Conservation (phyloP, 1,140 invertebrate genomes). For the Mamestra configurata region DNA sequence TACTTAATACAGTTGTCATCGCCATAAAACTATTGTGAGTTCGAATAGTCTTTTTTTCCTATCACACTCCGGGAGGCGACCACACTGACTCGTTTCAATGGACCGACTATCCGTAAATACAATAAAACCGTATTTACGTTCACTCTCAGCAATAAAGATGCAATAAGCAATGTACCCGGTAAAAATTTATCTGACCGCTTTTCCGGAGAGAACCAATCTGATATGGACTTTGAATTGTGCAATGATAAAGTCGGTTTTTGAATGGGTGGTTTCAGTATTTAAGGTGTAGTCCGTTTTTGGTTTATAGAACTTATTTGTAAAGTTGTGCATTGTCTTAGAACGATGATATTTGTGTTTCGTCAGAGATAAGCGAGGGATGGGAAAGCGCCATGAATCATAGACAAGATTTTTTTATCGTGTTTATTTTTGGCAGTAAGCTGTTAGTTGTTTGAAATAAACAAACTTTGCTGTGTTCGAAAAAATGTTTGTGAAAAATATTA, state of each 20-base stretch:
- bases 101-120: slow-evolving; percentile 79
- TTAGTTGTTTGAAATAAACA: slow-evolving; percentile 63
- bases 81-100: slow-evolving; percentile 74
- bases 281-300: slow-evolving; percentile 62
- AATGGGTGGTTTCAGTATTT: slow-evolving; percentile 9
- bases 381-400: slow-evolving; percentile 67
- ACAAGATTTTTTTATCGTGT: slow-evolving; percentile 63
- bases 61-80: slow-evolving; percentile 80
- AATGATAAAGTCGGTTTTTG: slow-evolving; percentile 22
- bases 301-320: slow-evolving; percentile 80
- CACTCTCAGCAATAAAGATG: slow-evolving; percentile 81
- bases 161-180: slow-evolving; percentile 79
- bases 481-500: slow-evolving; percentile 41
- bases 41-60: slow-evolving; percentile 76
- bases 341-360: slow-evolving; percentile 78
- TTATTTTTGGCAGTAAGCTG: slow-evolving; percentile 74
- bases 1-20: slow-evolving; percentile 73
- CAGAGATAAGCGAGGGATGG: slow-evolving; percentile 75
- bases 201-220: slow-evolving; percentile 21
- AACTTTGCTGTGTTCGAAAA: slow-evolving; percentile 37
- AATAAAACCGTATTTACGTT: slow-evolving; percentile 86
- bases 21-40: slow-evolving; percentile 73
- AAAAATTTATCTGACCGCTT: slow-evolving; percentile 71
- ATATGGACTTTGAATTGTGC: slow-evolving; percentile 1
- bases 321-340: slow-evolving; percentile 80